phyloP scores from a whole-genome alignment of 2,888 invertebrate genomes.

The Cepaea hortensis region DNA sequence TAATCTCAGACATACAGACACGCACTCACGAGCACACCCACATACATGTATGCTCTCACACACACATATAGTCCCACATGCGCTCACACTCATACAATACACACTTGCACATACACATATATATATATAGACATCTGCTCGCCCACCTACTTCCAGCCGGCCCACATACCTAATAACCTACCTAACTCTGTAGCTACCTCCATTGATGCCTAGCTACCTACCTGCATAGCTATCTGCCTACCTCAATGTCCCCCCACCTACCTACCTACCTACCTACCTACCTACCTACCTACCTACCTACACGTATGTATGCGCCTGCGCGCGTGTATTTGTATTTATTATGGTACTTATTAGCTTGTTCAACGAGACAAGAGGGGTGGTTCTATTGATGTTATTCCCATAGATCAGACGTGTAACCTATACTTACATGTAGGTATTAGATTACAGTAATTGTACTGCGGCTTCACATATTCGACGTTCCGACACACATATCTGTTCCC shows the following conservation, averaged over 20 bases:
- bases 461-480: no score
- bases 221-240: not conserved
- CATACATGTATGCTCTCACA: not conserved
- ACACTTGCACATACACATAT: not conserved
- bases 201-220: not conserved
- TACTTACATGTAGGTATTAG: no score
- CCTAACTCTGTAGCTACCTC: no score
- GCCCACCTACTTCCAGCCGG: no score
- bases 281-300: slow-evolving; percentile 15
- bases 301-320: not conserved
- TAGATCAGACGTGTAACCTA: no score
- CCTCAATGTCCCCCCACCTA: not conserved
- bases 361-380: no score
- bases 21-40: not conserved
- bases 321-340: no score
- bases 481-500: no score
- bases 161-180: no score
- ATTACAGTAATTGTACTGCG: no score
- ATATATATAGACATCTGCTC: not conserved
- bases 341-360: no score
- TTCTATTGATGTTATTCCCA: no score
- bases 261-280: slow-evolving; percentile 7
- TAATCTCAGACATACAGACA: not conserved
- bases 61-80: not conserved
- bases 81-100: not conserved